Base-by-base conservation (phyloP, 1,140 invertebrate genomes). In the Cyclargus thomasi region DNA sequence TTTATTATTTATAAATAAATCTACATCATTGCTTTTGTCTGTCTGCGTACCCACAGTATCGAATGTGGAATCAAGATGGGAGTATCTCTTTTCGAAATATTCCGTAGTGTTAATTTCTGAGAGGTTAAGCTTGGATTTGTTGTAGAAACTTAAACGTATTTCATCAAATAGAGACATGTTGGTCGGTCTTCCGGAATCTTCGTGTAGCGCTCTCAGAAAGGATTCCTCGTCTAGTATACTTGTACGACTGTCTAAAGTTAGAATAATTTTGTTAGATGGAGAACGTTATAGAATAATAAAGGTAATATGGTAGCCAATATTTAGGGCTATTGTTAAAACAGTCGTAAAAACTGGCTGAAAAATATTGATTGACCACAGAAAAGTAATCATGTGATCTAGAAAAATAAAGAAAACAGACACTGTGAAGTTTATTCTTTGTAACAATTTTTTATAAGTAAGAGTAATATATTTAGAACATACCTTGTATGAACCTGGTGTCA, bases 81-180 rank as follows among this genome's bases (percentile, higher is more conserved):
- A 68, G 2, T 35, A 72, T 36, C 57, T 63, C 64, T 76, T 79
- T 17, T 81, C 78, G 35, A 65, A 62, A 20, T 66, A 70, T 65
- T 70, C 64, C 7, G 70, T 71, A 53, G 62, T 64, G 63, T 76
- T 72, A 0, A 69, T 35, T 3, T 75, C 75, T 62, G 67, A 72
- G 14, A 70, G 35, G 35, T 76, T 78, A 64, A 63, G 63, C 53
- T 74, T 70, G 2, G 86, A 79, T 53, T 76, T 76, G 67, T 82
- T 82, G 64, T 74, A 80, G 65, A 87, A 82, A 70, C 87, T 90
- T 3, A 81, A 74, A 29, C 87, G 72, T 64, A 89, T 85, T 72
- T 89, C 86, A 67, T 89, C 83, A 64, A 82, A 86, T 2, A 89
- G 68, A 1, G 86, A 85, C 57, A 89, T 72, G 67, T 89, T 88